Evolutionary conservation across 2,888 invertebrate genomes (phyloP).

Genomic region (Campoletis raptor): DNA sequence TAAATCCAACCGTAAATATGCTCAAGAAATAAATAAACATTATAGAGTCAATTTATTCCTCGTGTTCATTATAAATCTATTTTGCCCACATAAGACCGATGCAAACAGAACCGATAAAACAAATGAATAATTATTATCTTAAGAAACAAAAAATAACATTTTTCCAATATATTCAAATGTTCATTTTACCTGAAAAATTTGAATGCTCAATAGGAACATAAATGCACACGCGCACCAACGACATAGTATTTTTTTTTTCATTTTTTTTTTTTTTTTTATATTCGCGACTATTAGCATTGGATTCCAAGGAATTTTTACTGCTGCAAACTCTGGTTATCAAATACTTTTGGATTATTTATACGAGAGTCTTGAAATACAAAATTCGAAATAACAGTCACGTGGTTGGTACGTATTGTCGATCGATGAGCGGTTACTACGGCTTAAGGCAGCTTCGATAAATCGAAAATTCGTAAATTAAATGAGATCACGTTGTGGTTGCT

Average conservation of each 20-base stretch:
- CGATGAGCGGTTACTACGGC: background rate
- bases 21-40: background rate
- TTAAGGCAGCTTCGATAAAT: conserved; percentile 36
- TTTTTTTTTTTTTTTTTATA: too few species aligned
- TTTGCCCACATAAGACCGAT: background rate
- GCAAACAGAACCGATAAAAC: background rate
- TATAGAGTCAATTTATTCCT: background rate
- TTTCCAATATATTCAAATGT: background rate
- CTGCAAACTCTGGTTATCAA: too few species aligned
- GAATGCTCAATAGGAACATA: background rate
- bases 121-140: background rate
- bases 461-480: conserved; percentile 50
- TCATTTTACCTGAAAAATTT: background rate
- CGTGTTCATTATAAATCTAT: background rate
- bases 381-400: background rate
- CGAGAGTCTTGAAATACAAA: background rate
- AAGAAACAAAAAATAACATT: background rate
- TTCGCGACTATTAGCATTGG: too few species aligned
- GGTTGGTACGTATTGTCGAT: background rate
- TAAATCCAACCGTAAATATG: background rate
- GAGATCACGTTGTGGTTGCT: conserved; percentile 54
- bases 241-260: too few species aligned
- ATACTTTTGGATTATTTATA: background rate
- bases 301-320: too few species aligned
- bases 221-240: too few species aligned